Percentiles rank a stretch among this genome's conserved stretches.
phyloP scores from a whole-genome alignment of 2,888 invertebrate species.

The Rapana venosa region DNA sequence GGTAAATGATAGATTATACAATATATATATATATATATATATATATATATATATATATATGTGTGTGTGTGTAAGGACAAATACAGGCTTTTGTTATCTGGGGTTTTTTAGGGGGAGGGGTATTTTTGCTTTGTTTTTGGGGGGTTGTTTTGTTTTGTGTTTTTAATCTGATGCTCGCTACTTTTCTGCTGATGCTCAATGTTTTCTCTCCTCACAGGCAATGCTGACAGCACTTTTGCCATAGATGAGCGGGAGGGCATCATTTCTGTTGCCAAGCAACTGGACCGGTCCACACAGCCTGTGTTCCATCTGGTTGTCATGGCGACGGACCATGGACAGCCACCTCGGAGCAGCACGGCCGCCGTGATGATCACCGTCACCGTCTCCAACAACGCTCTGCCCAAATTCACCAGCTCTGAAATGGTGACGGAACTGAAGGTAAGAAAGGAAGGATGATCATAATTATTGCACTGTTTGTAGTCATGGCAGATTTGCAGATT shows the following conservation, averaged over 20 bases:
- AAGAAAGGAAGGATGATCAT: no score
- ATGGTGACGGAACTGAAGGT: slow-evolving; percentile 63
- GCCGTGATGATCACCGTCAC: slow-evolving; percentile 92
- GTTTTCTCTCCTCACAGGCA: slow-evolving; percentile 81
- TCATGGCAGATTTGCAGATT: no score
- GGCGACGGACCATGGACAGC: slow-evolving; percentile 90
- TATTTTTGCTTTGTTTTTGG: no score
- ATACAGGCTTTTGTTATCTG: neutral
- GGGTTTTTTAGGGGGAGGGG: neutral
- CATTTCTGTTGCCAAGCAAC: slow-evolving; percentile 79
- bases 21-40: no score
- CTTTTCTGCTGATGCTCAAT: neutral
- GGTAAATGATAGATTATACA: no score
- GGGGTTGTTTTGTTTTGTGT: no score
- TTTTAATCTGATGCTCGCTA: neutral
- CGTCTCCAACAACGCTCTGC: slow-evolving; percentile 97
- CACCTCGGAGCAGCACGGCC: slow-evolving; percentile 85
- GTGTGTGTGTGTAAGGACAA: neutral
- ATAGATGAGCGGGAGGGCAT: slow-evolving; percentile 89
- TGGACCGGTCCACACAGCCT: slow-evolving; percentile 81
- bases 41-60: neutral
- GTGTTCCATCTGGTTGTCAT: slow-evolving; percentile 90
- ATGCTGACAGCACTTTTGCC: slow-evolving; percentile 91
- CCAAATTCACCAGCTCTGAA: slow-evolving; percentile 83
- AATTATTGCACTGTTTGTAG: no score